These are phyloP conservation scores for Clarias laeviceps DNA, from an alignment of 2,797 vertebrate species.

Conservation along the genomic window DNA sequence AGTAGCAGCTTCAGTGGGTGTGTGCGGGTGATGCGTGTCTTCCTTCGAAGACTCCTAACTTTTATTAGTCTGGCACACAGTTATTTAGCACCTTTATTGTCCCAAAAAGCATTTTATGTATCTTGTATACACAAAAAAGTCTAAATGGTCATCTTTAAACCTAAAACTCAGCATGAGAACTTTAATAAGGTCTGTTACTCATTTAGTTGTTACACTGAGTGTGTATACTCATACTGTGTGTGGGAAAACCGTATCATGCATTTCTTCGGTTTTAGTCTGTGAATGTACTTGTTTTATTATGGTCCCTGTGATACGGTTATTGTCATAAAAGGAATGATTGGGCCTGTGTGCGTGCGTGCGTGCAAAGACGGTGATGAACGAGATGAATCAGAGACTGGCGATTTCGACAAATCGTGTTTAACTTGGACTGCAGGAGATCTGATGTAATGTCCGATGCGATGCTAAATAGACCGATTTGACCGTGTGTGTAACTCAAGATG, in stretches of 20 bases:
- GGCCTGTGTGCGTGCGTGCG: conserved; percentile 41
- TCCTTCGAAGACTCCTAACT: too few relatives aligned
- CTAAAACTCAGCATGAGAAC: too few relatives aligned
- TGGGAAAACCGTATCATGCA: not conserved
- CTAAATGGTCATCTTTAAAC: too few relatives aligned
- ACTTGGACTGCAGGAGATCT: conserved; percentile 8
- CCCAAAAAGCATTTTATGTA: too few relatives aligned
- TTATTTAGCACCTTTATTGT: too few relatives aligned
- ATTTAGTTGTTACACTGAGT: not conserved
- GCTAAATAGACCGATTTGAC: not conserved
- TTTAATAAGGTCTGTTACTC: not conserved
- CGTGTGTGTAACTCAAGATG: conserved; percentile 53
- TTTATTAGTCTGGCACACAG: too few relatives aligned
- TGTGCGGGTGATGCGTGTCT: too few relatives aligned
- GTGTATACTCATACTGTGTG: not conserved
- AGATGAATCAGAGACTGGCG: not conserved
- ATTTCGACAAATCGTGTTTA: conserved; percentile 9
- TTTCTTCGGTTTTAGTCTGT: not conserved
- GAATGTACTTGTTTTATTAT: not conserved
- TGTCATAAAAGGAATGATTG: not conserved
- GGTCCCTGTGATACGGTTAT: not conserved
- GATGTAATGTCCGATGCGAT: conserved; percentile 9
- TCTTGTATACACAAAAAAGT: too few relatives aligned
- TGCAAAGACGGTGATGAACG: not conserved
- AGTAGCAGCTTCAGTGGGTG: too few relatives aligned